Percentiles rank a stretch among this genome's conserved stretches.
phyloP scores from a whole-genome alignment of 2,888 invertebrate genomes.

The Phoronis australis region DNA sequence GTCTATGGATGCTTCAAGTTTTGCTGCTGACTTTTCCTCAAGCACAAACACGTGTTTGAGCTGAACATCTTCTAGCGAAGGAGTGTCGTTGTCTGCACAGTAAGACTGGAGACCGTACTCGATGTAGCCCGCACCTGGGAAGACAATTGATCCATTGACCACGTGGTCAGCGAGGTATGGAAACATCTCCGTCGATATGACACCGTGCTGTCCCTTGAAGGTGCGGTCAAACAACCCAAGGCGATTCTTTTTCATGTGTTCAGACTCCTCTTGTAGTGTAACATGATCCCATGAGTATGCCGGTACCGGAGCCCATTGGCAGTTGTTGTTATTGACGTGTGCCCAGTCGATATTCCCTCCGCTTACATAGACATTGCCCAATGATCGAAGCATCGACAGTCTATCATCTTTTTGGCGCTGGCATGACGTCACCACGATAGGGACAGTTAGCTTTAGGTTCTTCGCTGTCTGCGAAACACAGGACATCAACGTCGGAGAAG shows the following conservation, averaged over 20 bases:
- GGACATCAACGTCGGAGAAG: constrained; percentile 9
- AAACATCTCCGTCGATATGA: not conserved
- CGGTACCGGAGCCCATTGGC: constrained; percentile 6
- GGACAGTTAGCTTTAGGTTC: not conserved
- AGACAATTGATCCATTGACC: constrained; percentile 7
- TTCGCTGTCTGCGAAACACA: constrained; percentile 5
- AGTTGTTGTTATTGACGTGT: constrained; percentile 4
- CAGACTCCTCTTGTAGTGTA: constrained; percentile 9
- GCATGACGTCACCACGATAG: constrained; percentile 5
- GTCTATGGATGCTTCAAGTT: too few species aligned
- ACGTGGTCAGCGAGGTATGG: constrained; percentile 6
- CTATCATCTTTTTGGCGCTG: constrained; percentile 4
- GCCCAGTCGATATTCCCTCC: constrained; percentile 5
- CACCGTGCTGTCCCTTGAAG: constrained; percentile 3
- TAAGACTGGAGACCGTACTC: constrained; percentile 4
- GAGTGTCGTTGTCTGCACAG: not conserved
- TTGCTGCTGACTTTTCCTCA: too few species aligned
- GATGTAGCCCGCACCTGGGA: constrained; percentile 9
- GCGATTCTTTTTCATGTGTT: constrained; percentile 2
- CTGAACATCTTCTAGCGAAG: not conserved
- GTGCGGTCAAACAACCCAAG: constrained; percentile 4
- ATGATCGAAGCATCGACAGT: constrained; percentile 1
- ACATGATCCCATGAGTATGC: constrained; percentile 10
- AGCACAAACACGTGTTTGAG: too few species aligned
- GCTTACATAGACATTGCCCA: constrained; percentile 6